A percentile compares a stretch with the other conserved stretches of the same genome.
Conservation (phyloP, 2,797 vertebrate species). For the Schizopygopsis pylzovi region DNA sequence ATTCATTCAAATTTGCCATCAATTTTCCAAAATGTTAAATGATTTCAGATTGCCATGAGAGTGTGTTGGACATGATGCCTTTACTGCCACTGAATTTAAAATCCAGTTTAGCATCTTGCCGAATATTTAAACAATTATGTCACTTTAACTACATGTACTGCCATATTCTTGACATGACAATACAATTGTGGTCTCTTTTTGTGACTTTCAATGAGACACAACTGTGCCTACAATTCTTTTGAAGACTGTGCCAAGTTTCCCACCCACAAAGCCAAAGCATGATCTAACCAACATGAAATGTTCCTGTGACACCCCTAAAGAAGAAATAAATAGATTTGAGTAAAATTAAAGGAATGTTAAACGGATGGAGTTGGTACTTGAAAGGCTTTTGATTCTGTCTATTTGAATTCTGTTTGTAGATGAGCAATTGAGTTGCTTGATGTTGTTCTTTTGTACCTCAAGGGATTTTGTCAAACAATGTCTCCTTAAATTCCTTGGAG, state of each 20-base stretch:
- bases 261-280: constrained; percentile 43
- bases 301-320: constrained; percentile 29
- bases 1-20: neutral
- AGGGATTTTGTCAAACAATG: neutral
- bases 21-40: neutral
- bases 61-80: neutral
- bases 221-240: constrained; percentile 48
- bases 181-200: constrained; percentile 55
- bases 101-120: constrained; percentile 24
- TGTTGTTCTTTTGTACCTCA: neutral
- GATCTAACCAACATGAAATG: constrained; percentile 37
- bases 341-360: constrained; percentile 25
- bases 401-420: neutral
- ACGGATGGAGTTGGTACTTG: neutral
- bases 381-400: neutral
- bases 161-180: constrained; percentile 48
- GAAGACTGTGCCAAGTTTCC: constrained; percentile 53
- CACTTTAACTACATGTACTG: constrained; percentile 43
- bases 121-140: constrained; percentile 47
- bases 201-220: constrained; percentile 52
- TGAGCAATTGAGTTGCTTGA: neutral
- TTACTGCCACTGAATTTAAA: constrained; percentile 26
- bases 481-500: neutral
- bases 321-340: constrained; percentile 29
- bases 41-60: neutral